Base-by-base conservation (phyloP, 2,888 invertebrate species). In the Campopleginae sp. region DNA sequence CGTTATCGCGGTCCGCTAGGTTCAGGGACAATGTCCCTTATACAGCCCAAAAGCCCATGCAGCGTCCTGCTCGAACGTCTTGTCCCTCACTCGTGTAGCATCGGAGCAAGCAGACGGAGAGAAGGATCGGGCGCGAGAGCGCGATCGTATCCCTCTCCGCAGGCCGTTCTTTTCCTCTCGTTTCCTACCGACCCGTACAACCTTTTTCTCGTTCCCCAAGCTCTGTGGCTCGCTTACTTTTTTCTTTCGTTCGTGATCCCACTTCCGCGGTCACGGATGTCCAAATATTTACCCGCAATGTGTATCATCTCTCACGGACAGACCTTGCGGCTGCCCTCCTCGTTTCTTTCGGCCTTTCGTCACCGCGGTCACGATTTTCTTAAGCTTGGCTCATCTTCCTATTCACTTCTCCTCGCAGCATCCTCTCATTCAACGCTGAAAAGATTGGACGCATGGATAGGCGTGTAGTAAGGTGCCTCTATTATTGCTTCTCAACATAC, bases 1-100 rank as follows among this genome's bases (percentile, higher is more conserved):
- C 86, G 93, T 93, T 93, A 93, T 93, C 92, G 90, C 92, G 93
- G 90, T 92, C 89, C 89, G 89, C 88, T 91, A 90, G 91, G 89
- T 92, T 88, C 87, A 87, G 88, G 89, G 91, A 90, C 92, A 92
- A 92, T 92, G 89, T 91, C 88, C 89, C 88, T 76, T n/a, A n/a
- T n/a, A n/a, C n/a, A n/a, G n/a, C n/a, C n/a, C n/a, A n/a, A n/a
- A n/a, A 42, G 72, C 78, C 86, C 80, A 74, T 82, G 3, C 82
- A 86, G 84, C 85, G 85, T 42, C 84, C 77, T 44, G 74, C 79
- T 74, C 48, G 38, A 71, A 27, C 78, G 68, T 84, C 79, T 72
- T 71, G 46, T 68, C 31, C 51, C 14, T 38, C n/a, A n/a, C n/a
- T 27, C 42, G 68, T 46, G 63, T 63, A 61, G 80, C n/a, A n/a